Base-by-base conservation (phyloP, 2,797 vertebrate genomes). In the Pantherophis alleghaniensis region DNA sequence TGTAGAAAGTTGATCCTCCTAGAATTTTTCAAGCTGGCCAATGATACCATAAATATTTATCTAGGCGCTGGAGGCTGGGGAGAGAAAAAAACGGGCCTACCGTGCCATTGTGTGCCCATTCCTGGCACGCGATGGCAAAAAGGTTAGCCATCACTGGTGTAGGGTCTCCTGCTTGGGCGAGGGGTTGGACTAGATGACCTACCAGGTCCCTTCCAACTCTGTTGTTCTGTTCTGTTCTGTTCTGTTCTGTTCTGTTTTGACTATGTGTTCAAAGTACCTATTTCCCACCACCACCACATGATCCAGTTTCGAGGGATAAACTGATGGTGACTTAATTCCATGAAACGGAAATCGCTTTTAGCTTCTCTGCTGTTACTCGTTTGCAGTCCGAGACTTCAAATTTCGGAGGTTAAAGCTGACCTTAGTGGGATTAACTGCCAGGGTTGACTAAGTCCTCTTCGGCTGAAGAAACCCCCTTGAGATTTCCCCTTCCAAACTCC, bases 381-480 rank as follows among this genome's bases (percentile, higher is more conserved):
- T 13, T n/a, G 53, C 26, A 4, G 53, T 74, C 63, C 1, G 51
- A 51, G 51, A 51, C 7, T 63, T 51, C 10, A 13, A 37, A 59
- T 89, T 79, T 89, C 91, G 22, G 57, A 32, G 66, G 42, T 47
- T 56, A 57, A 1, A 20, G 11, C 37, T 79, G 87, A 92, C 87
- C 63, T 89, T 66, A 10, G 9, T n/a, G 26, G 63, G 63, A 92
- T 89, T 79, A 88, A 59, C 87, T 74, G 26, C 87, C 55, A 6
- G n/a, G 32, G 55, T 37, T 32, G 28, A 57, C 87, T 55, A 42
- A 57, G 91, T 95, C 92, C 91, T 96, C 96, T 66, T 3, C 5
- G 10, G 6, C 24, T 59, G 7, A 51, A 55, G 55, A 20, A 59
- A 79, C 51, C 18, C 47, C 28, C 87, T 57, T 59, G 24, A 32